phyloP scores from a whole-genome alignment of 1,140 invertebrate genomes.

The Leptoteleia sp. region DNA sequence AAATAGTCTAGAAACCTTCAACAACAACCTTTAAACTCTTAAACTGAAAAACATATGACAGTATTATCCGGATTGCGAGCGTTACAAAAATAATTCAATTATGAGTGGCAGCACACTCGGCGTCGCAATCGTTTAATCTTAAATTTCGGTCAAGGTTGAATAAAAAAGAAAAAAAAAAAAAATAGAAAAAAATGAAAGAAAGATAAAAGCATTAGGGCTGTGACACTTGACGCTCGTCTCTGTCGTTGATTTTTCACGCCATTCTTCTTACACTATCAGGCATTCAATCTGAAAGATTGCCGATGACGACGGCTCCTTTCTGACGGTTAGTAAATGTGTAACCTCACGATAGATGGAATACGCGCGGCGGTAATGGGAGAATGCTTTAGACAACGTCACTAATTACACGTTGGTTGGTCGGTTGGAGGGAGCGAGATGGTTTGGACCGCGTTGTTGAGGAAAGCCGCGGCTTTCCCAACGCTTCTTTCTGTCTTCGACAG shows the following conservation, averaged over 20 bases:
- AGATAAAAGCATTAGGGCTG: too few relatives aligned
- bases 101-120: too few relatives aligned
- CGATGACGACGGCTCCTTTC: conserved; percentile 57
- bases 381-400: conserved; percentile 76
- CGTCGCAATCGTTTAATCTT: too few relatives aligned
- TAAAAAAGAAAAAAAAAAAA: too few relatives aligned
- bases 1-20: too few relatives aligned
- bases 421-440: conserved; percentile 7
- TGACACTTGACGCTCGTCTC: conserved; percentile 53
- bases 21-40: too few relatives aligned
- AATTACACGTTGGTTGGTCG: conserved; percentile 70
- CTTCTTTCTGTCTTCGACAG: conserved; percentile 56
- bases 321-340: conserved; percentile 54
- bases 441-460: conserved; percentile 7
- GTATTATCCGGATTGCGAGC: too few relatives aligned
- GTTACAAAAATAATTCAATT: too few relatives aligned
- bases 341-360: conserved; percentile 51
- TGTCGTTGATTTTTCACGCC: conserved; percentile 58
- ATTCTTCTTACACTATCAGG: conserved; percentile 56
- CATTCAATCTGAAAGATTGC: conserved; percentile 58
- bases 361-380: conserved; percentile 69
- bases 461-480: conserved; percentile 48
- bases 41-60: too few relatives aligned
- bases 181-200: too few relatives aligned
- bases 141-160: too few relatives aligned